Evolutionary conservation across 2,113 vertebrate genomes (phyloP).

Genomic region (Gopherus evgoodei): DNA sequence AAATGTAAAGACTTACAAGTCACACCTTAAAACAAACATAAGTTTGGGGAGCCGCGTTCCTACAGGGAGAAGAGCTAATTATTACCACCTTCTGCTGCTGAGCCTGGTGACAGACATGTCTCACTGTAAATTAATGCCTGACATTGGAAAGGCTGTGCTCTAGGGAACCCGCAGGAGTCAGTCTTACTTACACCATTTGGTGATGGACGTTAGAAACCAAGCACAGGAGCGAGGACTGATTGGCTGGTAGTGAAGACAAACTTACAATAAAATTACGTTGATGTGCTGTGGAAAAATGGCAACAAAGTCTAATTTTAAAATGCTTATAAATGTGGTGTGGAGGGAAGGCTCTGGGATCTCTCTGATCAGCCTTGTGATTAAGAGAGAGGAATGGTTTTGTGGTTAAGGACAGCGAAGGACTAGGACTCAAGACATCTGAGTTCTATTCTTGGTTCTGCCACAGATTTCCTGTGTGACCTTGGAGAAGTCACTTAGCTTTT

Average conservation of each 20-base stretch:
- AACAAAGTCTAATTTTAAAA: neutral
- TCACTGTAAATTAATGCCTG: slow-evolving; percentile 57
- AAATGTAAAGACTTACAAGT: neutral
- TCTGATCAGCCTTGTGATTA: neutral
- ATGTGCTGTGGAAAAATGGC: neutral
- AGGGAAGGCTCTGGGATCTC: neutral
- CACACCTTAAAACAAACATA: slow-evolving; percentile 15
- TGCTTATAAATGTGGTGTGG: neutral
- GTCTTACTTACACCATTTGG: slow-evolving; percentile 41
- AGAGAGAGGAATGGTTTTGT: neutral
- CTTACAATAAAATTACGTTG: neutral
- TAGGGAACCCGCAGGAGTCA: slow-evolving; percentile 49
- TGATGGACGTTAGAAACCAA: neutral
- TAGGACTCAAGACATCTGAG: neutral
- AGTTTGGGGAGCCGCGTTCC: slow-evolving; percentile 21
- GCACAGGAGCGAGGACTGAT: neutral
- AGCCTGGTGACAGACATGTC: slow-evolving; percentile 49
- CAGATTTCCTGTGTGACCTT: neutral
- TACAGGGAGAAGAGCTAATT: slow-evolving; percentile 43
- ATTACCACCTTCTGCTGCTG: slow-evolving; percentile 63
- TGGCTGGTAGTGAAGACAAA: neutral
- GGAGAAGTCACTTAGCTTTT: neutral
- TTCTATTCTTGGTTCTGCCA: neutral
- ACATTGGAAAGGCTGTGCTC: slow-evolving; percentile 44
- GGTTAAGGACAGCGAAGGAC: neutral